Evolutionary conservation across 2,888 invertebrate species (phyloP), one percentile per base, ranked within the genome.

Genomic region (Plagodis pulveraria): DNA sequence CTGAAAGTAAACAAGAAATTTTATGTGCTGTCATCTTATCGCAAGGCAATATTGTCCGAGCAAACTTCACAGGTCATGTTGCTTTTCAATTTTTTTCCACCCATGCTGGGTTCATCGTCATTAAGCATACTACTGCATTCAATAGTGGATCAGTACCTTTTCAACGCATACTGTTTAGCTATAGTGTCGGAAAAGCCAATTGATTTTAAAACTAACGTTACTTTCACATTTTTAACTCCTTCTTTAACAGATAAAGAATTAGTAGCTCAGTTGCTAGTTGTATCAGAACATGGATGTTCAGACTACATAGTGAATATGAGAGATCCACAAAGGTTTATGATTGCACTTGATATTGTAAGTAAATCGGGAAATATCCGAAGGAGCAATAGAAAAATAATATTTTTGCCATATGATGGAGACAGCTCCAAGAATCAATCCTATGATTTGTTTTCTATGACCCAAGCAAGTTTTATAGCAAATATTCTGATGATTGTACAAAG

Each of bases 231-330:
- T 52, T 72, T 89, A 32, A 56, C 63, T 38, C 76, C 76, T 5
- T 75, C 79, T 58, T 67, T 70, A 4, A 73, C 67, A 43, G 43
- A 58, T 42, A 69, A 74, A 35, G 67, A 70, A 56, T 65, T 89
- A 0, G 64, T 72, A 7, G 52, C 76, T 8, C 75, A 80, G 49
- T 68, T 91, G 62, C 56, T 87, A 0, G 63, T 77, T 33, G 80
- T 83, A 1, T 87, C 89, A 1, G 92, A 93, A 77, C 83, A 79
- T 45, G 93, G 92, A 9, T 93, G 93, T 73, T 90, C 91, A 9
- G 93, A 91, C 76, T 93, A 90, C 57, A 76, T 93, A 5, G 80
- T 93, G 8, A 76, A 76, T 63, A 76, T 88, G 76, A 63, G 69
- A 52, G 70, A 91, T 49, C 87, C 93, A 0, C 50, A 71, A 48